Base-by-base conservation (phyloP, 2,888 invertebrate species). In the Apotomis turbidana region DNA sequence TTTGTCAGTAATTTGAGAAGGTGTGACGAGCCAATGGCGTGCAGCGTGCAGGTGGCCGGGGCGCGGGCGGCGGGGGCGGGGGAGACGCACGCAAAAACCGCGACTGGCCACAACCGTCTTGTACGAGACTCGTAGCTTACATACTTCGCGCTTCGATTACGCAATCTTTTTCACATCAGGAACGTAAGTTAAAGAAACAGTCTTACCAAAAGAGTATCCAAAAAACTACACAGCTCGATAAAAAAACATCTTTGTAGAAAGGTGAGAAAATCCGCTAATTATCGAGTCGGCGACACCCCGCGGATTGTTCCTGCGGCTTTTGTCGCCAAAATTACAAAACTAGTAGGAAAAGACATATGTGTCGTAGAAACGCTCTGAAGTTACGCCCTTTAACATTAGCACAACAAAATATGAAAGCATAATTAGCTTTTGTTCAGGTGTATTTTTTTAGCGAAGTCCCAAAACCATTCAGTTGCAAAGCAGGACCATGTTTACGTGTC, bases 231-330 rank as follows among this genome's bases (percentile, higher is more conserved):
- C 78, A 76, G 77, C 76, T 74, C 71, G 74, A 80, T 81, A 87
- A 89, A 88, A 88, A 88, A 87, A 78, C 77, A 81, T 81, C 81
- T 83, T 86, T 88, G 86, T 87, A 78, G 76, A 79, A 87, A 92
- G 92, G 93, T 93, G 93, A 92, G 93, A 93, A 93, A 91, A 88
- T 90, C 87, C 79, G 83, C 84, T 92, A 93, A 93, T 93, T 91
- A 92, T 84, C 87, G 87, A 86, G 80, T 85, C 78, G 81, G 79
- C 78, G 78, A 77, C 86, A 84, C 86, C 86, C 90, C 77, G 78
- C 79, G 82, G 84, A 83, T 85, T 83, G 87, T 83, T 81, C 82
- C 82, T 78, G 79, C 73, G 64, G 71, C 86, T 83, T 87, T 90
- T 89, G 90, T 89, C 80, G 80, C 76, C 74, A 68, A 36, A 6